Evolutionary conservation across 2,888 invertebrate species (phyloP).

Genomic region (Dasysyrphus albostriatus): DNA sequence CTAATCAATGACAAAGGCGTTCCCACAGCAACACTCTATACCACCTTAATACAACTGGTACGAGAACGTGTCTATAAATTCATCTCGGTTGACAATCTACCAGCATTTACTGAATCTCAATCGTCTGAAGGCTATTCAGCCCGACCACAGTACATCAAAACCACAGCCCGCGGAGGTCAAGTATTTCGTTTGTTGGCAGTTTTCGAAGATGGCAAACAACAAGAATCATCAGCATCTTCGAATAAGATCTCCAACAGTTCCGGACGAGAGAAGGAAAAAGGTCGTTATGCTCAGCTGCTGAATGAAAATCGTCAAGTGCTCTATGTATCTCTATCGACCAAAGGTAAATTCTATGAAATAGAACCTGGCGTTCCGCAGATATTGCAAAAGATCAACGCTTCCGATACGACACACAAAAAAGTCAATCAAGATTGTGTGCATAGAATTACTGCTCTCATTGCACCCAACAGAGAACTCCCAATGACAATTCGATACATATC

Average conservation of each 20-base stretch:
- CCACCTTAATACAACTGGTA: constrained; percentile 87
- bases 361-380: constrained; percentile 85
- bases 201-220: constrained; percentile 88
- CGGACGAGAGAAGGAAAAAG: constrained; percentile 83
- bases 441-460: constrained; percentile 81
- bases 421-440: constrained; percentile 83
- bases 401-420: constrained; percentile 79
- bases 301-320: constrained; percentile 90
- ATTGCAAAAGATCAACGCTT: constrained; percentile 80
- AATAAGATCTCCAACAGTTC: constrained; percentile 76
- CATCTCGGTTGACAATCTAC: constrained; percentile 83
- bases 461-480: constrained; percentile 81
- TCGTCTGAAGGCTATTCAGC: constrained; percentile 77
- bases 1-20: constrained; percentile 88
- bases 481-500: constrained; percentile 82
- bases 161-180: constrained; percentile 89
- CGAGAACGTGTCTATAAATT: constrained; percentile 87
- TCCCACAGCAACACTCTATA: constrained; percentile 87
- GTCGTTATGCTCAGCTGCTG: constrained; percentile 89
- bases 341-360: constrained; percentile 90
- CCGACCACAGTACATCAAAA: constrained; percentile 87
- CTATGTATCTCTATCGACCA: constrained; percentile 90
- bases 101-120: constrained; percentile 83
- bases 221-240: constrained; percentile 77
- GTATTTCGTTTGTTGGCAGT: constrained; percentile 90